These are phyloP conservation scores for Pyralis farinalis DNA, from an alignment of 2,888 invertebrate genomes.

Conservation along the genomic window DNA sequence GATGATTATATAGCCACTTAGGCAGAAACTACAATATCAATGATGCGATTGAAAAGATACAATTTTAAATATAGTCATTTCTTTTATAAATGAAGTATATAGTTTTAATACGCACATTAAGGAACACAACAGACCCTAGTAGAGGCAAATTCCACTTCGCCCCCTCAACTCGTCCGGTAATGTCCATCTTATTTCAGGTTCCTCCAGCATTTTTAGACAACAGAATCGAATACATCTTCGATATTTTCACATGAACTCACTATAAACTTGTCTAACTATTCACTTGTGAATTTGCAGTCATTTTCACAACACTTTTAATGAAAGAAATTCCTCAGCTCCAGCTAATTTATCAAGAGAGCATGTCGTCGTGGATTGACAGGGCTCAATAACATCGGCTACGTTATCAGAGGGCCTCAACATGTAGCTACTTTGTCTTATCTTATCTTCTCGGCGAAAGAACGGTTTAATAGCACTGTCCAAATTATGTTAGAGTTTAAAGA, in stretches of 20 bases:
- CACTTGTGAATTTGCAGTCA: slow-evolving; percentile 20
- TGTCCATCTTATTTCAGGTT: slow-evolving; percentile 57
- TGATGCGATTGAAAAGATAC: too few relatives aligned
- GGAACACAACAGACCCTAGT: slow-evolving; percentile 53
- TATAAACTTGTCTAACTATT: slow-evolving; percentile 23
- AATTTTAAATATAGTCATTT: too few relatives aligned
- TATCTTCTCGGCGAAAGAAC: slow-evolving; percentile 56
- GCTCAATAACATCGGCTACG: slow-evolving; percentile 52
- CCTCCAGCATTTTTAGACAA: slow-evolving; percentile 36
- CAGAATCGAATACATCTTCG: neutral
- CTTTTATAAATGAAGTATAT: too few relatives aligned
- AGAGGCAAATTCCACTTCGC: slow-evolving; percentile 68
- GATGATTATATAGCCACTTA: too few relatives aligned
- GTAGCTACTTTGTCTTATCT: slow-evolving; percentile 70
- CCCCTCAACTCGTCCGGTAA: slow-evolving; percentile 42
- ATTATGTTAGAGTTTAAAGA: neutral
- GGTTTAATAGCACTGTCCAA: neutral
- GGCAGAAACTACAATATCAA: too few relatives aligned
- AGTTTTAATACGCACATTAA: slow-evolving; percentile 61
- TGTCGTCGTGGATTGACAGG: slow-evolving; percentile 63
- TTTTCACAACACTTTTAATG: slow-evolving; percentile 16
- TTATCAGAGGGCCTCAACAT: slow-evolving; percentile 60
- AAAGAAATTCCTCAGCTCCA: slow-evolving; percentile 20
- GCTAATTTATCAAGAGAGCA: slow-evolving; percentile 42
- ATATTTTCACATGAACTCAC: slow-evolving; percentile 2